Evolutionary conservation across 2,888 invertebrate species (phyloP).

Genomic region (Druceiella hillmani): DNA sequence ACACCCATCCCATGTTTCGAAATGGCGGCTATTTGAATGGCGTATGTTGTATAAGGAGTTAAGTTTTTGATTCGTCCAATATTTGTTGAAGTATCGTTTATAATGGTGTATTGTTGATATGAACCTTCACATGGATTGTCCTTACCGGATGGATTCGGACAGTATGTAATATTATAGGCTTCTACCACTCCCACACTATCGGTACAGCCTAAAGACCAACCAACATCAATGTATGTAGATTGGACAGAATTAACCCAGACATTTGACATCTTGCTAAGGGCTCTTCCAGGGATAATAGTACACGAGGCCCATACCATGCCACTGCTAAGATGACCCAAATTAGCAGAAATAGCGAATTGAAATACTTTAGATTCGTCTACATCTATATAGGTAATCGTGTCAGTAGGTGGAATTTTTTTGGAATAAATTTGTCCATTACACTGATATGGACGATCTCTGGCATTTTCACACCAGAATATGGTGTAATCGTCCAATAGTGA

Average conservation of each 20-base stretch:
- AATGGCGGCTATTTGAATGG: conserved; percentile 60
- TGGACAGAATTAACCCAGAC: conserved; percentile 46
- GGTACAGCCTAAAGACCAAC: conserved; percentile 74
- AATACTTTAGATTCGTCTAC: conserved; percentile 51
- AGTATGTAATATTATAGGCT: conserved; percentile 73
- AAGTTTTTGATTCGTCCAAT: conserved; percentile 56
- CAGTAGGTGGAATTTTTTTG: conserved; percentile 34
- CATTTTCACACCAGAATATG: conserved; percentile 70
- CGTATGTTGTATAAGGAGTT: conserved; percentile 71
- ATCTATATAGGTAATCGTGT: conserved; percentile 53
- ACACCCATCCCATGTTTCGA: conserved; percentile 50
- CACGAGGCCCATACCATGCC: conserved; percentile 85
- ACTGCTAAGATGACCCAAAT: conserved; percentile 62
- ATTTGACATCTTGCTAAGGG: conserved; percentile 52
- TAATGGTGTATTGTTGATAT: conserved; percentile 35
- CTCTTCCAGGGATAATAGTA: conserved; percentile 30
- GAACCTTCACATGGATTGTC: conserved; percentile 51
- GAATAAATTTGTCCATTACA: conserved; percentile 53
- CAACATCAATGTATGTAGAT: conserved; percentile 54
- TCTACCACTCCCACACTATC: conserved; percentile 64
- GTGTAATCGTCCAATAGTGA: conserved; percentile 60
- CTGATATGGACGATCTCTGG: conserved; percentile 50
- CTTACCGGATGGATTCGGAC: conserved; percentile 54
- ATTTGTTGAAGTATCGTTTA: conserved; percentile 44
- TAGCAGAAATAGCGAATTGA: conserved; percentile 80